Evolutionary conservation across 2,113 vertebrate genomes (phyloP), one percentile per base, ranked within the genome.

Genomic region (Xenotilapia longispinis): DNA sequence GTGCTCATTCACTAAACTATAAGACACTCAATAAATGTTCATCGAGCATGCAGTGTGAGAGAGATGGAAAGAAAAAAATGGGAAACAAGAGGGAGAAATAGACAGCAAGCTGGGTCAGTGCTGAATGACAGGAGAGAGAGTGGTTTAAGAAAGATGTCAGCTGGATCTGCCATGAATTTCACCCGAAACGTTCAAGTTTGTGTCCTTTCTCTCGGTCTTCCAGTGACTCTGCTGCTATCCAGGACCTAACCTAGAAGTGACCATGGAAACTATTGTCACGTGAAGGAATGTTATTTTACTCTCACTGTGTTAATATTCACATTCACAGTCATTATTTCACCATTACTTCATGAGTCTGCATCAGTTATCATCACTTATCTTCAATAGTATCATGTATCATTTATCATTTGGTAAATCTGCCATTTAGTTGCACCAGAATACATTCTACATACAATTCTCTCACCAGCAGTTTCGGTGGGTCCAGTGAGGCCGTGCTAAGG

Each of bases 1-100:
- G 28, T 60, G 58, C 58, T 60, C 58, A 60, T 60, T 60, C 9
- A 60, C 28, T 38, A 36, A 65, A 38, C 17, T 65, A 38, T 36
- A 65, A 65, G 31, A 38, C 60, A 0, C 60, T 0, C 31, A 36
- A 38, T 12, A 3, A 12, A 38, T 38, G 6, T 38, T 65, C 17
- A 65, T 36, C 6, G 10, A 36, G 60, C 60, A 65, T 38, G 17
- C 17, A 65, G 60, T 65, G 31, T 65, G 60, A 38, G 33, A 65
- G 4, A 65, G 60, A 36, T n/a, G 17, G 31, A 5, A 36, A 65
- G 60, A 36, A 33, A 33, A 1, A 19, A 63, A 33, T 12, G 60
- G 31, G 60, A 65, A 65, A 65, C 60, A 65, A 65, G 60, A 65
- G 60, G 17, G 0, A 65, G 33, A 7, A 65, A n/a, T 2, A n/a